These are phyloP conservation scores for Coenobita brevimanus DNA, from an alignment of 1,140 invertebrate species.

Conservation along the genomic window DNA sequence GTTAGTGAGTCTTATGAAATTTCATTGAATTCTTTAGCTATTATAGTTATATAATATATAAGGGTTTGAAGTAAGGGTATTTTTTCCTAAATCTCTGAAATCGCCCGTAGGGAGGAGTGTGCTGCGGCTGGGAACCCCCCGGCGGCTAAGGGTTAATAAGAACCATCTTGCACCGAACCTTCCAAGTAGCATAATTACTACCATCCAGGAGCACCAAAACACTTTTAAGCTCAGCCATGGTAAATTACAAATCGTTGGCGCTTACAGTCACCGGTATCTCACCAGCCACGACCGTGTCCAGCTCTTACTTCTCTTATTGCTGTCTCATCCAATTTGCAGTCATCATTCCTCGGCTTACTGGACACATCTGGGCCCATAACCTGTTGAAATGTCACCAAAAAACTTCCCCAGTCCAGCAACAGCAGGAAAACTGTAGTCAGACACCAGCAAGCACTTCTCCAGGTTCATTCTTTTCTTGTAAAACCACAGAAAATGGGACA, in stretches of 20 bases:
- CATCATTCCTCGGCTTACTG: neutral
- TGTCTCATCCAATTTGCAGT: neutral
- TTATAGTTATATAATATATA: neutral
- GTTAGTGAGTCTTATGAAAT: too few species aligned
- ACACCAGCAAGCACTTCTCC: too few species aligned
- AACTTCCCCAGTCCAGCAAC: too few species aligned
- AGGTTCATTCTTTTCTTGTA: too few species aligned
- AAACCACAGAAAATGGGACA: too few species aligned
- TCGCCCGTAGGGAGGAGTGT: too few species aligned
- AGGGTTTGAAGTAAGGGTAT: too few species aligned
- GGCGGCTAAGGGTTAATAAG: constrained; percentile 33
- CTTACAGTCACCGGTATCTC: neutral
- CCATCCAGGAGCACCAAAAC: constrained; percentile 24
- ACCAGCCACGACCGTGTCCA: neutral
- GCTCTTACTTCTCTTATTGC: neutral
- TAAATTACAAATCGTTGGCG: neutral
- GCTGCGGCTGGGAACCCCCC: too few species aligned
- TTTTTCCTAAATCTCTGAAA: too few species aligned
- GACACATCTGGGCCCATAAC: constrained; percentile 25
- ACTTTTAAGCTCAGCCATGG: constrained; percentile 9
- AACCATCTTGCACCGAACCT: constrained; percentile 28
- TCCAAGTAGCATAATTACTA: constrained; percentile 48
- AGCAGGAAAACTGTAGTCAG: too few species aligned
- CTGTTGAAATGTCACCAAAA: neutral
- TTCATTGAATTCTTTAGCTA: neutral